Base-by-base conservation (phyloP, 1,140 invertebrate genomes). In the Bacillus rossius region DNA sequence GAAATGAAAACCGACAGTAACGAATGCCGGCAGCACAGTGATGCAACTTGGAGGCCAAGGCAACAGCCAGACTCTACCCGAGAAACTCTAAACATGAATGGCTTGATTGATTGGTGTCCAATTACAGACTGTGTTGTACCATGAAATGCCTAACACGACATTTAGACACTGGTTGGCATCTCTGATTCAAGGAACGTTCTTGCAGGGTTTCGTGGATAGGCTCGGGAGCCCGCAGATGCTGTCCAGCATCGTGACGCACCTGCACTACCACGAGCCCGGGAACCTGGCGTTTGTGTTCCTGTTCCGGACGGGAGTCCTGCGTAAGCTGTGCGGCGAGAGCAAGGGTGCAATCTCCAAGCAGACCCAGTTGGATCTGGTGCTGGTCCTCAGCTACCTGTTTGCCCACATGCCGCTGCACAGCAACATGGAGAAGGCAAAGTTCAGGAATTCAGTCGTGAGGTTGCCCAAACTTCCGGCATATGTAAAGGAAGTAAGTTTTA, bases 361-460 rank as follows among this genome's bases (percentile, higher is more conserved):
- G 16, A 40, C 26, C 23, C 25, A 38, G 37, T 20, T 20, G 14
- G 41, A 37, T 3, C 2, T 58, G 1, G 48, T 58, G 17, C 14
- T 58, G 20, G 48, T 58, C 1, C 20, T 58, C 26, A 53, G 56
- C 25, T 55, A 58, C 25, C 41, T 58, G 26, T 58, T 58, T 37
- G 47, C 56, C 1, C 45, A 29, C 37, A n/a, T 37, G 14, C 1
- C 29, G 10, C 51, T 55, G 5, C 56, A 56, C 2, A 37, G n/a
- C 13, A 8, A 4, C 8, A 16, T 38, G 19, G 1, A 17, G 7
- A 19, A 42, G 13, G 37, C 41, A 16, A 22, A 42, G 20, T 29
- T 40, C 19, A 42, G 14, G n/a, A 20, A 40, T 3, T 54, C 52
- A 3, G 20, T 7, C 16, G 52, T 54, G n/a, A 22, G 13, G 25